Evolutionary conservation across 2,797 vertebrate species (phyloP), one percentile per base, ranked within the genome.

Genomic region (Amphiprion clarkii): DNA sequence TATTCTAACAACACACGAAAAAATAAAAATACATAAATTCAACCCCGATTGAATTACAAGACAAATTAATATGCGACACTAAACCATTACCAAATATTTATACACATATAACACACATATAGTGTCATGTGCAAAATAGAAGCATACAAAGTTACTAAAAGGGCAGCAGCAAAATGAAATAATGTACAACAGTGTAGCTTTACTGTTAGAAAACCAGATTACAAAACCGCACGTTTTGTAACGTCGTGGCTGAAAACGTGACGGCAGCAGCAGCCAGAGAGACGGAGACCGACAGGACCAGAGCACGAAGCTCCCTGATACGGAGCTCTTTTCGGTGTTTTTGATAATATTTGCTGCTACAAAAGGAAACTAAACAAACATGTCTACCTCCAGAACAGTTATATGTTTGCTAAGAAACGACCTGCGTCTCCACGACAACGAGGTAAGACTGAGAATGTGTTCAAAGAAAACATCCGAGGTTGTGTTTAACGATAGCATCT

Each of bases 331-430:
- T 8, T n/a, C 2, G 6, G 10, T 3, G 11, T 31, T 39, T 68
- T 5, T 42, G 0, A 10, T 5, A 14, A 3, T 2, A 46, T 5
- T 3, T 67, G 23, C 52, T 11, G 31, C 8, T 3, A 12, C 23
- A 8, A 0, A 6, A 8, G 2, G 3, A 39, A 19, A 29, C 21
- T 0, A 49, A 19, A 51, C 25, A 19, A 66, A 1, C 0, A 93
- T 95, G 94, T 90, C 90, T 1, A 5, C 84, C 5, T 74, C 84
- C 6, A 88, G 94, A 0, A 93, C 89, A 0, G 10, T 95, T 0
- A 92, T 95, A 44, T 96, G 89, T 83, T 84, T 95, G 33, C 77
- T 96, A 6, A 91, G 94, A 73, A 95, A 95, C 29, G 94, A 96
- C 86, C 40, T 95, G 66, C 93, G 95, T 4, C 79, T 95, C 16